Evolutionary conservation across 2,797 vertebrate genomes (phyloP).

Genomic region (Glossophaga mutica): DNA sequence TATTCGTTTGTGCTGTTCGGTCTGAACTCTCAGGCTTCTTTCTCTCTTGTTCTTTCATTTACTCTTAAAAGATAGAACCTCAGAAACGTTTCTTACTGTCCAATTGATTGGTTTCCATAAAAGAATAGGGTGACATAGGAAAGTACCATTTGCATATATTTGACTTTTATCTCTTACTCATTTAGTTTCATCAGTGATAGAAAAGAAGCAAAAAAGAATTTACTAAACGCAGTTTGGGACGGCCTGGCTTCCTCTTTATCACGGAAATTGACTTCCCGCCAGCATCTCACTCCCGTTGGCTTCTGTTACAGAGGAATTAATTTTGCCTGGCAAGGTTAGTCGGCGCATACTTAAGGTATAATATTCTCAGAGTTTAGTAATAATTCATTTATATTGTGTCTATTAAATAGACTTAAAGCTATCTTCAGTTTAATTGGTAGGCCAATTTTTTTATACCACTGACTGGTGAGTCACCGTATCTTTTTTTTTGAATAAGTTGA

Average conservation of each 20-base stretch:
- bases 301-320: slow-evolving; percentile 54
- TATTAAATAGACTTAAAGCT: slow-evolving; percentile 72
- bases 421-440: slow-evolving; percentile 66
- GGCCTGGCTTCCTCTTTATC: not conserved
- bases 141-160: not conserved
- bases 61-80: not conserved
- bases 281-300: slow-evolving; percentile 52
- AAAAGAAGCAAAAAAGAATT: not conserved
- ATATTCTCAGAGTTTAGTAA: slow-evolving; percentile 42
- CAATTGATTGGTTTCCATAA: not conserved
- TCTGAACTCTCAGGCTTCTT: not conserved
- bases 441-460: slow-evolving; percentile 55
- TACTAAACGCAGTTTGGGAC: not conserved
- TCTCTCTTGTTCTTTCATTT: not conserved
- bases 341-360: slow-evolving; percentile 46
- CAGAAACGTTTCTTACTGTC: not conserved
- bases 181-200: not conserved
- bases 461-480: slow-evolving; percentile 22
- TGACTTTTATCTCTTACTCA: not conserved
- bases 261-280: slow-evolving; percentile 35
- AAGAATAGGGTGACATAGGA: not conserved
- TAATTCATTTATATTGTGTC: slow-evolving; percentile 71
- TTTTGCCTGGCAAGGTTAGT: slow-evolving; percentile 63
- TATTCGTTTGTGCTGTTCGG: not conserved
- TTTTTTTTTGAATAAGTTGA: slow-evolving; percentile 32